phyloP scores from a whole-genome alignment of 2,113 vertebrate genomes.

The Conger conger region DNA sequence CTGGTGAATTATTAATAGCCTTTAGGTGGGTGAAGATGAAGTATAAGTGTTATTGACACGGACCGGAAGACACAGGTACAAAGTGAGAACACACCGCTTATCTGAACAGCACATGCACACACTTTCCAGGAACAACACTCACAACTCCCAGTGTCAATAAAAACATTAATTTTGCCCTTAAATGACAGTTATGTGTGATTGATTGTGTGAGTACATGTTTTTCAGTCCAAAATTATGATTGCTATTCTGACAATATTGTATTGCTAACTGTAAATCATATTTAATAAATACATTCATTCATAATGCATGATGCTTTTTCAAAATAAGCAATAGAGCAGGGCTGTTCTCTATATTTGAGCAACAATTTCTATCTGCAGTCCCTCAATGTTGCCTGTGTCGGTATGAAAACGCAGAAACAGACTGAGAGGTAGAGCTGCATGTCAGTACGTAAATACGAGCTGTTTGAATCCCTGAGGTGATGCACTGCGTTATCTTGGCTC shows the following conservation, averaged over 20 bases:
- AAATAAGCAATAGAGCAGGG: not conserved
- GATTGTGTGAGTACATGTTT: too few species aligned
- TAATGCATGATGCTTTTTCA: not conserved
- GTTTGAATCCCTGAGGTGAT: not conserved
- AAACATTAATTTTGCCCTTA: too few species aligned
- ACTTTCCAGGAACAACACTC: not conserved
- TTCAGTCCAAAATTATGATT: too few species aligned
- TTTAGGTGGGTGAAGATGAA: not conserved
- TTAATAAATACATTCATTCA: not conserved
- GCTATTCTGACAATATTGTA: too few species aligned
- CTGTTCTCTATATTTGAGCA: not conserved
- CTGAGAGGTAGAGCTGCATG: not conserved
- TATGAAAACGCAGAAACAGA: too few species aligned
- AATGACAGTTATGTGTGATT: too few species aligned
- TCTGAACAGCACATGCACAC: not conserved
- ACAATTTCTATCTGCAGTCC: not conserved
- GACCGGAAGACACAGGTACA: not conserved
- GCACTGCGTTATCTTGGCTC: constrained; percentile 1
- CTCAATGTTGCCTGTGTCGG: not conserved
- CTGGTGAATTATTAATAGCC: constrained; percentile 1
- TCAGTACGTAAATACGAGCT: constrained; percentile 6
- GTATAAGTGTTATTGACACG: not conserved
- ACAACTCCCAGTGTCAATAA: too few species aligned
- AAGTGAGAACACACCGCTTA: not conserved
- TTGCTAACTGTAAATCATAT: too few species aligned